Evolutionary conservation across 2,797 vertebrate genomes (phyloP), one percentile per base, ranked within the genome.

Genomic region (Falco columbarius): DNA sequence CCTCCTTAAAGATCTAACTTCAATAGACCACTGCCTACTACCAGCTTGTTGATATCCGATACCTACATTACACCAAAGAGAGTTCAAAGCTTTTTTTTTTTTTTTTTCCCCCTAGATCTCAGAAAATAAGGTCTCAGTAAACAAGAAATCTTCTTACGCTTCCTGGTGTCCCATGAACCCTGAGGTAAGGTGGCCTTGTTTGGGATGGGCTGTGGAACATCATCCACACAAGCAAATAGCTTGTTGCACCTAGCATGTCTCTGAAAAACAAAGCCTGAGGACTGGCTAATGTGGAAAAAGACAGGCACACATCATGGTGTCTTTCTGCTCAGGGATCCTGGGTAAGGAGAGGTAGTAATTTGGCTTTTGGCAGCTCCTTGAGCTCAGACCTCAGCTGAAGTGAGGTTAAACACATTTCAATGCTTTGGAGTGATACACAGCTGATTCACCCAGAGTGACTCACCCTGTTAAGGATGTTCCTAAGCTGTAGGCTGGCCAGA

Each of bases 371-470:
- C 19, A 72, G 19, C 52, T 67, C 7, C 23, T 74, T 96, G 77
- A 93, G 51, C 40, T 96, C 55, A 73, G 21, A 56, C 26, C 20
- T 62, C 16, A 76, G 16, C 10, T 82, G 34, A 14, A 56, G 18
- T 68, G 73, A 84, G 56, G 34, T 81, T 75, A 73, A 94, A 87
- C 4, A 3, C 36, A 51, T 40, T 68, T 94, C 26, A 85, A 0
- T n/a, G 15, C 29, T 80, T 80, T 7, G 2, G 30, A 74, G 46
- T 44, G 58, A 54, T 49, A 49, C 58, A 94, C 65, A 71, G 24
- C 30, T 95, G 93, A 94, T 86, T 95, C 90, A 96, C 32, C 1
- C 4, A n/a, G n/a, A 36, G 21, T 91, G 84, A 92, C 32, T 95
- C 91, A 96, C 12, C 13, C 29, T 74, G 8, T 77, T 74, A 65